Base-by-base conservation (phyloP, 2,113 vertebrate genomes). In the Cyanoliseus patagonus region DNA sequence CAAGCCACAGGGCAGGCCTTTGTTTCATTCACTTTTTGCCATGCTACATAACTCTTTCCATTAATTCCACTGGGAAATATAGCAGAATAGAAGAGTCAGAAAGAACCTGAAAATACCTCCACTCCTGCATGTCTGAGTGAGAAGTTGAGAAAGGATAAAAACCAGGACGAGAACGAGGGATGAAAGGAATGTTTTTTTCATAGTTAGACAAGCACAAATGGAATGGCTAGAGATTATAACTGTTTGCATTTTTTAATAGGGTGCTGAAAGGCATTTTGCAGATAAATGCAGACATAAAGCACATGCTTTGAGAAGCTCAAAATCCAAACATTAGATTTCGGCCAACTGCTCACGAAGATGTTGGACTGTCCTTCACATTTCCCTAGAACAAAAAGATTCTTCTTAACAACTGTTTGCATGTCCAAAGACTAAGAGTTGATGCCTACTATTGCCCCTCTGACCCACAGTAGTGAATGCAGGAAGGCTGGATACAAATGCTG, bases 211-310 rank as follows among this genome's bases (percentile, higher is more conserved):
- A 83, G 63, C 68, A 88, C 53, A 74, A 41, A 80, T 1, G 1
- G 53, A 88, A 95, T 2, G 17, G 67, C 49, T 57, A 28, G 39
- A 73, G 7, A 18, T 55, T 93, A 27, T 55, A 92, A 82, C 82
- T 62, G 47, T 90, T 73, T 80, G 33, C 59, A 49, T 79, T 94
- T 94, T 81, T 92, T 52, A 85, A 57, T 28, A 41, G 75, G 27
- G 49, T 69, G 70, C 53, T 74, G 53, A 86, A 90, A 90, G 31
- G 53, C 41, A 59, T 88, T 86, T 80, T 93, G 61, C 70, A 92
- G 68, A 73, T 73, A 91, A 92, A 94, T 8, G 10, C 39, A 87
- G 62, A 69, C 30, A 82, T 51, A 62, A 85, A 67, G 44, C 4
- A 1, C 18, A 13, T 49, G 75, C 35, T 73, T 79, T 37, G 41